Evolutionary conservation across 1,140 invertebrate genomes (phyloP), one percentile per base, ranked within the genome.

Genomic region (Archivesica marissinica): DNA sequence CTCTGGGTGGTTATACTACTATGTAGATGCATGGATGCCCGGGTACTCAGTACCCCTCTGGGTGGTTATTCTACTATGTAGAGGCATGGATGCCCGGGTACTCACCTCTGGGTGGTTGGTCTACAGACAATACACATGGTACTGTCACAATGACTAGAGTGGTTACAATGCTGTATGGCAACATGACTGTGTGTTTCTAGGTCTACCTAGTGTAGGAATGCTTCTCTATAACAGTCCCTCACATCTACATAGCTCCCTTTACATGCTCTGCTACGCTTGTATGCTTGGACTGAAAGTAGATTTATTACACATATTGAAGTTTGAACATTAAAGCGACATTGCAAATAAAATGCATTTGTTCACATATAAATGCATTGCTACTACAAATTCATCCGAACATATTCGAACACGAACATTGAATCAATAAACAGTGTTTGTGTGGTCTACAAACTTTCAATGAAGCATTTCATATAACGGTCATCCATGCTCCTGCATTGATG

Each of bases 91-190:
- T n/a, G n/a, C n/a, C n/a, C n/a, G n/a, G 17, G 13, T 1, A 72
- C 44, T 47, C 35, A 72, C 68, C 68, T 72, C 68, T 72, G 25
- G 41, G 68, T 50, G 68, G 68, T 72, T 72, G 68, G 68, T 72
- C 68, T 44, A 72, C 39, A 28, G 41, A 47, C 23, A 47, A 20
- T 50, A 20, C 41, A 72, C 28, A 50, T 6, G n/a, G 68, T 11
- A 72, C 28, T 15, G 15, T 30, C 15, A 72, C 15, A 28, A 72
- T 30, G 68, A 72, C 68, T 72, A 72, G 68, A 13, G 23, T 47
- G 6, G 44, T 30, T 52, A 72, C 0, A 72, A 72, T 72, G 50
- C 68, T 72, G 68, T 72, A 72, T 50, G 68, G 68, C 41, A 47
- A 50, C 68, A 72, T 72, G 41, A 39, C 15, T 20, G 33, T 68